These are phyloP conservation scores for Macaca fascicularis DNA, from an alignment of 2,113 vertebrate species.

Conservation along the genomic window DNA sequence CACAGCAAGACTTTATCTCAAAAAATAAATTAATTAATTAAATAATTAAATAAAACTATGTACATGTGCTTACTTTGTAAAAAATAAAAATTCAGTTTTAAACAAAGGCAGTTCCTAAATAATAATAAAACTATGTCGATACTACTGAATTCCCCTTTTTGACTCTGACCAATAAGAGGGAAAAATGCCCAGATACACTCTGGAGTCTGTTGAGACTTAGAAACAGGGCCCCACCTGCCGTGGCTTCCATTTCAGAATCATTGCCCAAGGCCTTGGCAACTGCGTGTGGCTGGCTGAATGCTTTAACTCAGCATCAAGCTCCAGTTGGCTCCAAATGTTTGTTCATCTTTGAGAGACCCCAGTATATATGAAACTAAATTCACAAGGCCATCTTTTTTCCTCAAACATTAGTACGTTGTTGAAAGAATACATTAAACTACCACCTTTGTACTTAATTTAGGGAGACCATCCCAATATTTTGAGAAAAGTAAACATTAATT, in stretches of 20 bases:
- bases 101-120: constrained; percentile 4
- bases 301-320: constrained; percentile 57
- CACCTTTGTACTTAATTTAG: constrained; percentile 62
- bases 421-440: constrained; percentile 57
- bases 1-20: too few species aligned
- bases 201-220: not conserved
- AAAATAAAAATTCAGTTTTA: constrained; percentile 24
- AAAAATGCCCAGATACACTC: not conserved
- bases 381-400: constrained; percentile 62
- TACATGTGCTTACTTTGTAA: not conserved
- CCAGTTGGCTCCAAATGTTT: constrained; percentile 59
- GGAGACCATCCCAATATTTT: constrained; percentile 48
- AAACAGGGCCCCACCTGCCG: constrained; percentile 32
- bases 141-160: not conserved
- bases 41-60: not conserved
- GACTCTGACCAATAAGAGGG: not conserved
- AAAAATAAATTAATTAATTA: too few species aligned
- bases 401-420: constrained; percentile 63
- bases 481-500: constrained; percentile 69
- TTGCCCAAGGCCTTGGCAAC: constrained; percentile 60
- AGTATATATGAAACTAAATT: constrained; percentile 59
- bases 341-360: constrained; percentile 65
- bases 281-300: constrained; percentile 41
- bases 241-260: constrained; percentile 29
- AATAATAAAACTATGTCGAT: not conserved